These are phyloP conservation scores for Tor tambroides DNA, from an alignment of 2,113 vertebrate species.

Conservation along the genomic window DNA sequence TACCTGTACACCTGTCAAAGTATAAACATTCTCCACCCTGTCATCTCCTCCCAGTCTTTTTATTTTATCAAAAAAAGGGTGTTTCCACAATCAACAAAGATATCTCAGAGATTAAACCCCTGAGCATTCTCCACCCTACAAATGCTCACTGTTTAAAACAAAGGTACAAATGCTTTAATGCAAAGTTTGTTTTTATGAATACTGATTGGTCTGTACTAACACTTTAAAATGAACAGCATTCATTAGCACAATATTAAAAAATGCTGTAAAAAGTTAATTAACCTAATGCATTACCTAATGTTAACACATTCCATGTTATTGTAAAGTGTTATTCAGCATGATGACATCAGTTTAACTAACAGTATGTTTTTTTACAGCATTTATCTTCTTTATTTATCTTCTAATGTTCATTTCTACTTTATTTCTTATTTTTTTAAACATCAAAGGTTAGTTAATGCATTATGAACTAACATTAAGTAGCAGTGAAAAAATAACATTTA, in stretches of 20 bases:
- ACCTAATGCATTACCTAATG: neutral
- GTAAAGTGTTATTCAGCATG: neutral
- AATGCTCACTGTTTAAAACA: no score
- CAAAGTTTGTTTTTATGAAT: neutral
- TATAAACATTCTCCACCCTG: neutral
- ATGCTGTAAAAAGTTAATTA: neutral
- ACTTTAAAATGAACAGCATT: neutral
- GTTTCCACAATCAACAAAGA: neutral
- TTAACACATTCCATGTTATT: neutral
- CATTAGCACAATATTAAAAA: neutral
- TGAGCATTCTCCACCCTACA: neutral
- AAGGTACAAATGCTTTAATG: neutral
- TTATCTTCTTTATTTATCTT: neutral
- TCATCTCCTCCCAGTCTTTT: neutral
- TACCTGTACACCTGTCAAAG: neutral
- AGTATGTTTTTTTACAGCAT: neutral
- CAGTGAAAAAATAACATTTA: no score
- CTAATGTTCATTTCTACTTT: no score
- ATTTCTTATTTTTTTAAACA: no score
- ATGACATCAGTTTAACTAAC: neutral
- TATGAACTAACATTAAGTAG: no score
- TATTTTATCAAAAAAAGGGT: neutral
- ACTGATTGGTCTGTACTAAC: neutral
- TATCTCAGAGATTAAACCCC: neutral
- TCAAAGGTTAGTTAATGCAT: no score